A percentile compares a stretch with the other conserved stretches of the same genome.
Evolutionary conservation across 2,888 invertebrate species (phyloP).

Genomic region (Craniophora ligustri): DNA sequence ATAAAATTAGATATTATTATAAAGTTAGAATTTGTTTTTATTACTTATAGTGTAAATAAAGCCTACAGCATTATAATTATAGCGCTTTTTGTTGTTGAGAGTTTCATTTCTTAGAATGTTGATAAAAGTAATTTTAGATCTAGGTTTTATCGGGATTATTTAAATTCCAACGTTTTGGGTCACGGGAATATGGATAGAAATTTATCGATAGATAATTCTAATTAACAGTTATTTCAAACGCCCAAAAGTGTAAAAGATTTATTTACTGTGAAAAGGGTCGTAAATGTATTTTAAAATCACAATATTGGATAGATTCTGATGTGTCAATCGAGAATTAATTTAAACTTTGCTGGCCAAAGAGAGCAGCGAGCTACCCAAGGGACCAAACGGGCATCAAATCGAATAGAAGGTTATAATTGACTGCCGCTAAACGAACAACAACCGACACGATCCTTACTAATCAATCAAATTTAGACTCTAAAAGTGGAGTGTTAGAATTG

Average conservation of each 20-base stretch:
- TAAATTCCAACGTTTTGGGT: no score
- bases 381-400: conserved; percentile 83
- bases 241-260: conserved; percentile 53
- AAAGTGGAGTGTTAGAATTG: conserved; percentile 45
- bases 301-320: conserved; percentile 76
- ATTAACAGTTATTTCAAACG: conserved; percentile 27
- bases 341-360: conserved; percentile 84
- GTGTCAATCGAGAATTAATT: conserved; percentile 86
- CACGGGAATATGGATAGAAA: no score
- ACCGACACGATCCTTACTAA: conserved; percentile 62
- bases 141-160: no score
- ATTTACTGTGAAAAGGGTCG: conserved; percentile 65
- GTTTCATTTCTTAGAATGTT: background rate
- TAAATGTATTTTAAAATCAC: conserved; percentile 77
- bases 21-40: no score
- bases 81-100: no score
- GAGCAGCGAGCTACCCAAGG: conserved; percentile 77
- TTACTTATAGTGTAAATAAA: no score
- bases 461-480: conserved; percentile 74
- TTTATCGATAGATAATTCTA: conserved; percentile 16
- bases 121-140: background rate
- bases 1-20: no score
- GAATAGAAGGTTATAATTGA: conserved; percentile 86
- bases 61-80: no score
- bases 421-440: conserved; percentile 75